Percentiles rank a stretch among this genome's conserved stretches.
phyloP scores from a whole-genome alignment of 2,113 vertebrate genomes.

The Callorhinus ursinus region DNA sequence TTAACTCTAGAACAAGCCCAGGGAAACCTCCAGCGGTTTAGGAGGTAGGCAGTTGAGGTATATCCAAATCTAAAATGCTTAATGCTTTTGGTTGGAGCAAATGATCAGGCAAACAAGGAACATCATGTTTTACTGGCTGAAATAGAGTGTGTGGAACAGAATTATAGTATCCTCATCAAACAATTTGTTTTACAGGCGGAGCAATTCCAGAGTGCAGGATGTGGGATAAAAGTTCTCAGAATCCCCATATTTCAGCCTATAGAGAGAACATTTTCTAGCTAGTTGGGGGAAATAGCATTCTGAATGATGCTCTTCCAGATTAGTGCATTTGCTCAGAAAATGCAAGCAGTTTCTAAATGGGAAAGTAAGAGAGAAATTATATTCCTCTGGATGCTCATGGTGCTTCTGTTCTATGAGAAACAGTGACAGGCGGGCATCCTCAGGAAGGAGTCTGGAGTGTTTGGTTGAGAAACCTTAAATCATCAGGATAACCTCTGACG shows the following conservation, averaged over 20 bases:
- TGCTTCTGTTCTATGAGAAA: neutral
- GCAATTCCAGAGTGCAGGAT: neutral
- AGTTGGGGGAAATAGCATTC: neutral
- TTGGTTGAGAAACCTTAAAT: neutral
- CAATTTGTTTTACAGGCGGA: neutral
- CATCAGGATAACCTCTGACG: neutral
- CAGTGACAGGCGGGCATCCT: neutral
- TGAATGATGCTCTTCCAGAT: neutral
- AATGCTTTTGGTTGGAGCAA: constrained; percentile 2
- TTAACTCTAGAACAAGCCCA: neutral
- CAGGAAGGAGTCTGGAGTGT: neutral
- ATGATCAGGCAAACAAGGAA: neutral
- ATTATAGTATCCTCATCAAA: neutral
- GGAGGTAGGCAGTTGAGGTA: neutral
- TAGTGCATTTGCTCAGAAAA: neutral
- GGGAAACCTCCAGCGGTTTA: neutral
- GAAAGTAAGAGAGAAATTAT: neutral
- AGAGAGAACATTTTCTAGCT: neutral
- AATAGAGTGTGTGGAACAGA: neutral
- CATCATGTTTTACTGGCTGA: neutral
- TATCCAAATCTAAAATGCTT: neutral
- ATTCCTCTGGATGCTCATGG: neutral
- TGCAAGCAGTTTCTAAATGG: neutral
- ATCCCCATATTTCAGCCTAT: neutral
- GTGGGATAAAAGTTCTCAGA: neutral